Base-by-base conservation (phyloP, 2,888 invertebrate genomes). In the Brachylomia viminalis region DNA sequence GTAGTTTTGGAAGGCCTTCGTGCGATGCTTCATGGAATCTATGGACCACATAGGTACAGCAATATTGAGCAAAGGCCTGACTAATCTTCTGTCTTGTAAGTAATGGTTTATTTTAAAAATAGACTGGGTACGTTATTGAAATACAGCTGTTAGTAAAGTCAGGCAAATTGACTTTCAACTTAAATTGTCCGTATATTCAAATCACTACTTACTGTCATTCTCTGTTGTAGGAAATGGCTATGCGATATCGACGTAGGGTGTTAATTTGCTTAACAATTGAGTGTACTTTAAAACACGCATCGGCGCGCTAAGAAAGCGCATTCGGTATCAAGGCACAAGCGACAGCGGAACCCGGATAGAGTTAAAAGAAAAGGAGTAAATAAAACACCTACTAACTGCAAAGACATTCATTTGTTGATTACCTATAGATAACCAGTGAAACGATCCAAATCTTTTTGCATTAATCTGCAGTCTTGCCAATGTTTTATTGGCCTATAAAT, bases 371-470 rank as follows among this genome's bases (percentile, higher is more conserved):
- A 20, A 45, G 11, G 7, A 38, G 27, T 17, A 75, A 76, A 76
- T 56, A 64, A 75, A 38, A 75, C 47, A 64, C 45, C 30, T n/a
- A 27, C 54, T 54, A 58, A 17, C 7, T 72, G 1, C 30, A 30
- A 72, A 72, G 10, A 56, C 33, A 33, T 33, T 45, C 54, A 75
- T 75, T 47, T 75, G 56, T 56, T 30, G 10, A 58, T 27, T 0
- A 59, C 11, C 23, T 2, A 49, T 5, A 42, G 3, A 17, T 33
- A 17, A 30, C 52, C 47, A 20, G n/a, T n/a, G n/a, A n/a, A n/a
- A n/a, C n/a, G n/a, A n/a, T n/a, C n/a, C n/a, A n/a, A n/a, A n/a
- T n/a, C n/a, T n/a, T n/a, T n/a, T n/a, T n/a, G n/a, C n/a, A n/a
- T n/a, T n/a, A n/a, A n/a, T n/a, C n/a, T n/a, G n/a, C n/a, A n/a